These are phyloP conservation scores for Pantherophis vulpinus DNA, from an alignment of 2,797 vertebrate genomes.

Conservation along the genomic window DNA sequence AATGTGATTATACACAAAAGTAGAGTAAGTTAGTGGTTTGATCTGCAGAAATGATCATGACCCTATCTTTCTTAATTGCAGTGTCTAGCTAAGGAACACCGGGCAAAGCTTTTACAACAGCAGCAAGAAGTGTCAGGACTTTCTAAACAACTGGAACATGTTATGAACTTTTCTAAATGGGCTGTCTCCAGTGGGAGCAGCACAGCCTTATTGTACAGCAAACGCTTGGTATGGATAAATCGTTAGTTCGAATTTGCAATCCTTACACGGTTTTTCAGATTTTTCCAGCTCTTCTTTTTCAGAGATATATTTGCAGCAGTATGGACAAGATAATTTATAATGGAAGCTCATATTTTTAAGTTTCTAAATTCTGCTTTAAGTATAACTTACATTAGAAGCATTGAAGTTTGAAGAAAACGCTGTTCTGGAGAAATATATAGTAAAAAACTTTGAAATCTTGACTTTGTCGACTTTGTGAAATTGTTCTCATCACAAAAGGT, in stretches of 20 bases:
- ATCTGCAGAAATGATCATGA: background rate
- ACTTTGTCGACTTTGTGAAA: background rate
- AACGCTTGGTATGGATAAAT: conserved; percentile 73
- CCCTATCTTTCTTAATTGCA: conserved; percentile 45
- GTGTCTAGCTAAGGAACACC: conserved; percentile 78
- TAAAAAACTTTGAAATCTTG: background rate
- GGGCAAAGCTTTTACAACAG: conserved; percentile 78
- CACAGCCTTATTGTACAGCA: conserved; percentile 79
- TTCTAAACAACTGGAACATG: conserved; percentile 79
- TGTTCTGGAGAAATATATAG: background rate
- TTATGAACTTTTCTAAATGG: conserved; percentile 82
- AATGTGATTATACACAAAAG: background rate
- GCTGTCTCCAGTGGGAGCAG: conserved; percentile 80
- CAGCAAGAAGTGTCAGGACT: conserved; percentile 78
- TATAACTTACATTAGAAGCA: background rate
- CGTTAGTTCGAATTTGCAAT: background rate
- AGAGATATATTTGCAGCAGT: background rate
- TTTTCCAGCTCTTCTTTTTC: background rate
- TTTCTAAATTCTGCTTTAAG: background rate
- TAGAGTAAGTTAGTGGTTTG: background rate
- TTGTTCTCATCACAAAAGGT: background rate
- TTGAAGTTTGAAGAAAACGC: no score
- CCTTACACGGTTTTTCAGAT: background rate
- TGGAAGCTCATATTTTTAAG: background rate
- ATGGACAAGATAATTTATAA: background rate